phyloP scores from a whole-genome alignment of 2,888 invertebrate species.

The Ormyrus nitidulus region DNA sequence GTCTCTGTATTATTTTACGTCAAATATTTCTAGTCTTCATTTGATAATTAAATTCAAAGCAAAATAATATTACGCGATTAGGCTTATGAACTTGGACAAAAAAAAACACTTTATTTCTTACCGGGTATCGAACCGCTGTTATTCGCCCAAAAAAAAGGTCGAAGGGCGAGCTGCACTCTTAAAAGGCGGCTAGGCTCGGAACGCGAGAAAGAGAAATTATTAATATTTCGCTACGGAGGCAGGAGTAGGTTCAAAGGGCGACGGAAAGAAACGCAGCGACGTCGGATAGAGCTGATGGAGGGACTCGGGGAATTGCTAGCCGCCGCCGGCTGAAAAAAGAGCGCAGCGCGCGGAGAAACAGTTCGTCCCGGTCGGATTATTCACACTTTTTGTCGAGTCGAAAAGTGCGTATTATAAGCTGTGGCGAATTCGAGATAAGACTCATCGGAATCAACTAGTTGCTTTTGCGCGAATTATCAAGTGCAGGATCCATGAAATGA shows the following conservation, averaged over 20 bases:
- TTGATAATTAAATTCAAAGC: no score
- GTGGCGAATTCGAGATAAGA: no score
- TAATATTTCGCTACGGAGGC: constrained; percentile 57
- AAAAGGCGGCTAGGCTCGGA: neutral
- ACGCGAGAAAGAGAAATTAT: constrained; percentile 58
- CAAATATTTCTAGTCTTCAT: no score
- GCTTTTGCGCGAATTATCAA: no score
- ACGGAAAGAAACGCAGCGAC: constrained; percentile 39
- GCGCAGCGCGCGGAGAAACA: neutral
- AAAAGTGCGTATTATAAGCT: neutral
- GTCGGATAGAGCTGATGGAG: constrained; percentile 51
- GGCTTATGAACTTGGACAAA: no score
- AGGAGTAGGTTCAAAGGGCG: constrained; percentile 46
- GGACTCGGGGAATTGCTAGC: constrained; percentile 58
- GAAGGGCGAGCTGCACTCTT: neutral
- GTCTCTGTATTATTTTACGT: no score
- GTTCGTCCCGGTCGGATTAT: constrained; percentile 35
- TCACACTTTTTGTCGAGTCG: neutral
- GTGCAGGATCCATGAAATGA: no score
- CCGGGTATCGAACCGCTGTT: no score
- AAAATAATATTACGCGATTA: no score
- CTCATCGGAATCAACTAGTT: no score
- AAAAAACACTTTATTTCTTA: no score
- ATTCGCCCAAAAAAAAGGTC: constrained; percentile 21
- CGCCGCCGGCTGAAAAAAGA: constrained; percentile 20